A percentile compares a stretch with the other conserved stretches of the same genome.
Conservation (phyloP, 2,113 vertebrate species). For the Pedionomus torquatus region DNA sequence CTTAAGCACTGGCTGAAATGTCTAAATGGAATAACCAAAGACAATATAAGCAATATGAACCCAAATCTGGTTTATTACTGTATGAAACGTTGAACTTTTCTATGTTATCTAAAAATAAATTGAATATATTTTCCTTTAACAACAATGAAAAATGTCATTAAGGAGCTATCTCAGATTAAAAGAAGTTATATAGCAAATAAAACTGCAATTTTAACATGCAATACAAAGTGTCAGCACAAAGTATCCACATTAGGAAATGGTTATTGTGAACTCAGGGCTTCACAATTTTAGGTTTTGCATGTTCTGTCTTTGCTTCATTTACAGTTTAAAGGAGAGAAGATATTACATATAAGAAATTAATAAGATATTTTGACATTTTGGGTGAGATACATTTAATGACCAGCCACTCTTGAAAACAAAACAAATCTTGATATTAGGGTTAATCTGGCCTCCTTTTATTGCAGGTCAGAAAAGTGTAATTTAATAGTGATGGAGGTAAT, state of each 20-base stretch:
- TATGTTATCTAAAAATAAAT: background rate
- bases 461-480: background rate
- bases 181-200: background rate
- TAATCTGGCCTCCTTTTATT: background rate
- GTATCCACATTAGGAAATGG: background rate
- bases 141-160: background rate
- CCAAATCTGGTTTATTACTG: background rate
- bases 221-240: background rate
- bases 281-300: background rate
- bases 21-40: background rate
- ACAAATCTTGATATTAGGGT: background rate
- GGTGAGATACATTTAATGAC: background rate
- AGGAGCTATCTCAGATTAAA: background rate
- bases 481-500: background rate
- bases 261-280: background rate
- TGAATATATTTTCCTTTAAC: background rate
- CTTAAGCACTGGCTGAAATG: background rate
- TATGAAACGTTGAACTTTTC: background rate
- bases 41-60: background rate
- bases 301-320: background rate
- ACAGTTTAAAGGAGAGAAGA: background rate
- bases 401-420: background rate
- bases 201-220: background rate
- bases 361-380: background rate
- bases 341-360: background rate